Conservation (phyloP, 2,113 vertebrate genomes). For the Stegostoma tigrinum region DNA sequence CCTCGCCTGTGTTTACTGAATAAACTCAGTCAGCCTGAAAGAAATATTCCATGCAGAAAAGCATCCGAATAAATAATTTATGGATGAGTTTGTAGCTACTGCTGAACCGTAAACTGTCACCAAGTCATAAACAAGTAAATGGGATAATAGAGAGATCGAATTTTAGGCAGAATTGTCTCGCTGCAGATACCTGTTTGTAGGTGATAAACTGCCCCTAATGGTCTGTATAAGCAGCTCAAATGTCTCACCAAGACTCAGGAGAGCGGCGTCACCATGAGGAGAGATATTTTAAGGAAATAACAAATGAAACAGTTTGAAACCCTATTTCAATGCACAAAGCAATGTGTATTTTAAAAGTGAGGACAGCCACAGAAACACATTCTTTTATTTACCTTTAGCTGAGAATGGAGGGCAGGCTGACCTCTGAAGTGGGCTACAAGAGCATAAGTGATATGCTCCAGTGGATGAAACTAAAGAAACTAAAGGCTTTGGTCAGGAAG, state of each 20-base stretch:
- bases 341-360: background rate
- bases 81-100: background rate
- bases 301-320: background rate
- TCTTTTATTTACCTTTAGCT: no score
- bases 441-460: no score
- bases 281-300: background rate
- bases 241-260: background rate
- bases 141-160: background rate
- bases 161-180: background rate
- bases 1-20: background rate
- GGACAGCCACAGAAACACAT: background rate
- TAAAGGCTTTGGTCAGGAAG: background rate
- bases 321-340: background rate
- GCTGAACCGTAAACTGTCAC: background rate
- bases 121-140: background rate
- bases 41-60: slow-evolving; percentile 2
- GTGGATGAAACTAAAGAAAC: background rate
- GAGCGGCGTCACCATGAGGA: background rate
- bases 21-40: background rate
- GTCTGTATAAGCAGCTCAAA: background rate
- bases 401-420: background rate
- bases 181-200: slow-evolving; percentile 9
- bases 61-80: slow-evolving; percentile 17
- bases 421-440: background rate
- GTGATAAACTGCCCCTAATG: slow-evolving; percentile 1